These are phyloP conservation scores for Sipha flava DNA, from an alignment of 1,140 invertebrate genomes.

Conservation along the genomic window DNA sequence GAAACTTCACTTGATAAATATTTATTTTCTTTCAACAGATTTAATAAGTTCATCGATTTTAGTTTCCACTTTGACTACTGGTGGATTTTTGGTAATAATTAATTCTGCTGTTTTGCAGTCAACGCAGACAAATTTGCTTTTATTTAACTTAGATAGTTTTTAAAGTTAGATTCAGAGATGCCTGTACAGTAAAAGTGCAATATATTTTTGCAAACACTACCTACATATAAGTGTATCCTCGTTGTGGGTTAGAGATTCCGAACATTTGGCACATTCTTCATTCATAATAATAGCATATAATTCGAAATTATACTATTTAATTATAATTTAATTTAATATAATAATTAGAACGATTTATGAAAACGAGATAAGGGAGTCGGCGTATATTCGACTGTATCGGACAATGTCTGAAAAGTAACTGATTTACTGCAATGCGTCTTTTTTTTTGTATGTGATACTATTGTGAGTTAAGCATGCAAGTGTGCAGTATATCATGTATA, in stretches of 20 bases:
- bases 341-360: too few species aligned
- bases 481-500: too few species aligned
- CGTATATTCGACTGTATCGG: not conserved
- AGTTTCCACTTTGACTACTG: not conserved
- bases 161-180: not conserved
- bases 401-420: not conserved
- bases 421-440: too few species aligned
- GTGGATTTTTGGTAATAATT: not conserved
- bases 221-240: not conserved
- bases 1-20: not conserved
- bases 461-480: too few species aligned
- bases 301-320: too few species aligned
- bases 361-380: not conserved
- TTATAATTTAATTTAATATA: too few species aligned
- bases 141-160: not conserved
- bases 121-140: not conserved
- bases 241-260: not conserved
- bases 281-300: not conserved
- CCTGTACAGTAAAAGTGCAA: not conserved
- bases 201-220: not conserved
- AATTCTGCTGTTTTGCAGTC: not conserved
- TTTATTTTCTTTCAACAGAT: not conserved
- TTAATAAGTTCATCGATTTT: not conserved
- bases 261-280: not conserved
- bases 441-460: too few species aligned